These are phyloP conservation scores for Eilema depressum DNA, from an alignment of 2,888 invertebrate genomes.

Conservation along the genomic window DNA sequence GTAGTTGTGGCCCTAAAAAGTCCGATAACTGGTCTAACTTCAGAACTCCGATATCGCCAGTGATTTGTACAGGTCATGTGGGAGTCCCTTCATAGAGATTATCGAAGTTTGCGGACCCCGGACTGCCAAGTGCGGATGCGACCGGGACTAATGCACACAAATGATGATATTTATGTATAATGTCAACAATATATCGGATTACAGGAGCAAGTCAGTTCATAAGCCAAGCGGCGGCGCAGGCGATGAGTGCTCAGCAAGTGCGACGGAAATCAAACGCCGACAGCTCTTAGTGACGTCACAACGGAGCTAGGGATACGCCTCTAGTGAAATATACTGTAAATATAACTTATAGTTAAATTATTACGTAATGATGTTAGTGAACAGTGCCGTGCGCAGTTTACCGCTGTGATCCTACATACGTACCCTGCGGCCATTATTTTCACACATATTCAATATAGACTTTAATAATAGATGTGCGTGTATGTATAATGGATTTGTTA, in stretches of 20 bases:
- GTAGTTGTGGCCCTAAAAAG: too few relatives aligned
- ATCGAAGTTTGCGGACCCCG: too few relatives aligned
- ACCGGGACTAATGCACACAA: not conserved
- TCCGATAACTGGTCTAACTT: too few relatives aligned
- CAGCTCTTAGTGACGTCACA: slow-evolving; percentile 76
- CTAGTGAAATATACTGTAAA: slow-evolving; percentile 68
- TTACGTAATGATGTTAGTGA: slow-evolving; percentile 53
- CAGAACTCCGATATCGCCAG: too few relatives aligned
- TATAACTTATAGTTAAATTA: slow-evolving; percentile 66
- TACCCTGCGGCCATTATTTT: slow-evolving; percentile 54
- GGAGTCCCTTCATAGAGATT: too few relatives aligned
- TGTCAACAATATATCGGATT: slow-evolving; percentile 37
- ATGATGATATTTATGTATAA: not conserved
- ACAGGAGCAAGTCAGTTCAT: slow-evolving; percentile 80
- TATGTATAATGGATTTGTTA: slow-evolving; percentile 39
- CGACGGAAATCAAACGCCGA: slow-evolving; percentile 84
- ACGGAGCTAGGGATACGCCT: slow-evolving; percentile 27
- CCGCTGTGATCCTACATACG: slow-evolving; percentile 59
- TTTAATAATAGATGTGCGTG: slow-evolving; percentile 44
- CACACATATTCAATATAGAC: slow-evolving; percentile 51
- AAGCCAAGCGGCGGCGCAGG: slow-evolving; percentile 77
- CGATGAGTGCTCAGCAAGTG: slow-evolving; percentile 78
- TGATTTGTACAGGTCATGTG: too few relatives aligned
- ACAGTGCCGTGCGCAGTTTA: slow-evolving; percentile 60
- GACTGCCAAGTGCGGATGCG: too few relatives aligned